Evolutionary conservation across 2,888 invertebrate species (phyloP).

Genomic region (Anodontia alba): DNA sequence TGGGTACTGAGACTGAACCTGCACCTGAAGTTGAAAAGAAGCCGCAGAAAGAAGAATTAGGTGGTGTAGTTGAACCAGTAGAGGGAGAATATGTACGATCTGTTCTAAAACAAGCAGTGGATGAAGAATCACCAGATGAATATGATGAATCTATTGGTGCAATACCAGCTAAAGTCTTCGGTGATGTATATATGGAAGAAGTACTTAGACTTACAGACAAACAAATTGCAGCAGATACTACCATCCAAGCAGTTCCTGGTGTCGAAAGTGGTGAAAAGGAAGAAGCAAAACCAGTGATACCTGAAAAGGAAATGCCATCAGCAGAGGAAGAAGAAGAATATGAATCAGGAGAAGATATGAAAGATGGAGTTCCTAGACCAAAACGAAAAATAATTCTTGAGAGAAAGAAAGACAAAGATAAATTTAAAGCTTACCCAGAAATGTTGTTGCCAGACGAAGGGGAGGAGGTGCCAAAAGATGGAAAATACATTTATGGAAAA

Average conservation of each 20-base stretch:
- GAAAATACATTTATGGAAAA: conserved; percentile 46
- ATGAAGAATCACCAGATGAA: conserved; percentile 81
- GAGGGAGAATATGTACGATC: conserved; percentile 85
- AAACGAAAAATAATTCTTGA: conserved; percentile 25
- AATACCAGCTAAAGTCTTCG: conserved; percentile 53
- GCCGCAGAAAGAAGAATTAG: neutral
- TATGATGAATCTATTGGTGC: conserved; percentile 60
- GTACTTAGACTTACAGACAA: conserved; percentile 39
- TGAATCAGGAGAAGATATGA: conserved; percentile 14
- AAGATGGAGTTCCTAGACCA: conserved; percentile 21
- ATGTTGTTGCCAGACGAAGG: conserved; percentile 24
- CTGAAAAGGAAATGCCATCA: conserved; percentile 29
- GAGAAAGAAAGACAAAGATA: conserved; percentile 25
- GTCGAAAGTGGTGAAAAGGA: conserved; percentile 11
- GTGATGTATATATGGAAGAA: conserved; percentile 55
- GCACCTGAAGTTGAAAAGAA: conserved; percentile 29
- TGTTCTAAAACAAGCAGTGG: neutral
- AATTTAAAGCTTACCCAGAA: conserved; percentile 86
- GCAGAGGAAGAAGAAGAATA: conserved; percentile 31
- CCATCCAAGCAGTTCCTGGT: neutral
- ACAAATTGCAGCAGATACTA: conserved; percentile 24
- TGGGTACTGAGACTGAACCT: neutral
- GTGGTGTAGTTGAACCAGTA: conserved; percentile 31
- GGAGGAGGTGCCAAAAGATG: conserved; percentile 33
- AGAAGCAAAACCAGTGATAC: conserved; percentile 28